Conservation (phyloP, 2,113 vertebrate genomes). For the Bagarius yarrelli region DNA sequence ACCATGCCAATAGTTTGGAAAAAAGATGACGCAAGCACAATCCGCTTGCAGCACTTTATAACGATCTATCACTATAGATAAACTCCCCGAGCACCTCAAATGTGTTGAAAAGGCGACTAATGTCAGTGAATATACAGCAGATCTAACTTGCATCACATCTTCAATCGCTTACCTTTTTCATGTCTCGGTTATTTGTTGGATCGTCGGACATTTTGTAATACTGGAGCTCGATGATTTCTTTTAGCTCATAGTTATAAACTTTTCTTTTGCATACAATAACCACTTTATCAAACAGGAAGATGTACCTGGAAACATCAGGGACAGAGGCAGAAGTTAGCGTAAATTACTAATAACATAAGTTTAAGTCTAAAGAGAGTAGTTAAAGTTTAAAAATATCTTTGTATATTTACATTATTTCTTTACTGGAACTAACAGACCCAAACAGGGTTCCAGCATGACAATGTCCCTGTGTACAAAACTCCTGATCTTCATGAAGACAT, state of each 20-base stretch:
- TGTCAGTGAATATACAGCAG: not conserved
- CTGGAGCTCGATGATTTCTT: constrained; percentile 93
- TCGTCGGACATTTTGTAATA: constrained; percentile 94
- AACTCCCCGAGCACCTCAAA: not conserved
- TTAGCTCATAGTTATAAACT: constrained; percentile 93
- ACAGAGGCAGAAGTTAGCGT: not conserved
- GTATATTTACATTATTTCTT: no score
- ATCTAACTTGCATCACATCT: not conserved
- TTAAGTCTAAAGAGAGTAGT: no score
- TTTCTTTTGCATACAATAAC: constrained; percentile 95
- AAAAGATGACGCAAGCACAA: constrained; percentile 40
- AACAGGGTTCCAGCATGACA: no score
- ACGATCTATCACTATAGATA: not conserved
- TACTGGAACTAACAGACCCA: no score
- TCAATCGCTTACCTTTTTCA: constrained; percentile 84
- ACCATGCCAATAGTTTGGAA: constrained; percentile 54
- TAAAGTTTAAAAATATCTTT: no score
- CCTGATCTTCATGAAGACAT: no score
- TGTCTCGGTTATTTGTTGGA: constrained; percentile 92
- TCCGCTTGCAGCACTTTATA: constrained; percentile 15
- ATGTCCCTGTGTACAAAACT: no score
- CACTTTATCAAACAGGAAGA: constrained; percentile 98
- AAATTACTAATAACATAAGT: no score
- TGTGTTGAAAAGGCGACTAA: not conserved
- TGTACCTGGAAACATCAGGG: constrained; percentile 76